Base-by-base conservation (phyloP, 2,888 invertebrate genomes). In the Himalopsyche anomala region DNA sequence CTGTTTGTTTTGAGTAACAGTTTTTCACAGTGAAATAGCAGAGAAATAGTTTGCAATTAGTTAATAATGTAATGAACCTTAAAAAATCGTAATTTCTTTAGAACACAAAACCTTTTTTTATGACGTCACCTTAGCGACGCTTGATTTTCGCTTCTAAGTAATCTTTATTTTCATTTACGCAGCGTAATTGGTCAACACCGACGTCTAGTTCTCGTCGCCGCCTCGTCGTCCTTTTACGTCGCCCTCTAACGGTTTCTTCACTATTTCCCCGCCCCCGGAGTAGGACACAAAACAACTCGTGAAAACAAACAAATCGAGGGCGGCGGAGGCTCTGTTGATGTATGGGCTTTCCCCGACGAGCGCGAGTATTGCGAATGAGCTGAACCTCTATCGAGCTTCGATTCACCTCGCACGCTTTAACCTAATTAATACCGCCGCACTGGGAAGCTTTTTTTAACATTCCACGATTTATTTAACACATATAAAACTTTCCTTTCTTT, bases 291-390 rank as follows among this genome's bases (percentile, higher is more conserved):
- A 86, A 87, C 86, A 87, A 87, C 62, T 83, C 83, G 79, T 82
- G 84, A 83, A 87, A 87, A 85, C 86, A 87, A 87, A 87, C 87
- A 87, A 86, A 87, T 87, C 84, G 87, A 83, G 74, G 62, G 80
- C 83, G 82, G 79, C 55, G 45, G 55, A 86, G 83, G 83, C 79
- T 80, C 55, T 28, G 85, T 80, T 86, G 87, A 87, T 84, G 87
- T 84, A 86, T 87, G 86, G 82, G 87, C 86, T 84, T 86, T 82
- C 80, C 51, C 85, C 80, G 83, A 80, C 79, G 81, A 86, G 85
- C 86, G 79, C 79, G 83, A 86, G 84, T 85, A 85, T 84, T 56
- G 87, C 51, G 86, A 87, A 87, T 87, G 85, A 87, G 86, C 86
- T 69, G 54, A 82, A 86, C 85, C 86, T 81, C 74, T 55, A 80